Evolutionary conservation across 2,888 invertebrate species (phyloP), one percentile per base, ranked within the genome.

Genomic region (Caenorhabditis sulstoni): DNA sequence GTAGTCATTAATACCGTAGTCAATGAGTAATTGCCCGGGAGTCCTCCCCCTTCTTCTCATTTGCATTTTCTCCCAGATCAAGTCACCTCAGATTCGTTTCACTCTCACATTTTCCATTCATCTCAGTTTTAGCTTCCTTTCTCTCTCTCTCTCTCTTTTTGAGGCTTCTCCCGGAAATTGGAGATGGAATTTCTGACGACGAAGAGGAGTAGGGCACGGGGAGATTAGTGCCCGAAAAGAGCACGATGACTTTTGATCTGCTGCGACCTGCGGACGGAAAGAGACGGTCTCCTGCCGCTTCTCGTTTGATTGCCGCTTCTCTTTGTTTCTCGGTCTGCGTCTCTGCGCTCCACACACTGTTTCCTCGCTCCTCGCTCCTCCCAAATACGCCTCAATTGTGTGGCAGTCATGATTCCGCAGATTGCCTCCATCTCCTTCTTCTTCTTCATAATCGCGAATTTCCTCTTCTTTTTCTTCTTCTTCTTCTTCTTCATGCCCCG

Each of bases 361-460:
- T 16, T 49, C 66, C 14, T 44, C 20, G n/a, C 22, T 61, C 67
- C 45, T 37, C 39, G 18, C 62, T 49, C 45, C 44, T 47, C 61
- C 61, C 55, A 71, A 59, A 62, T 61, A 68, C 59, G 61, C 52
- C 59, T 37, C 61, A 61, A 70, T 68, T 70, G 50, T n/a, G 52
- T 22, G 12, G 53, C 55, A 68, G 61, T 68, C 71, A 55, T 70
- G 65, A 71, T 66, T 66, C 70, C 41, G 44, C 58, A 64, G 73
- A 73, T 73, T 73, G 73, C 73, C 71, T 78, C 65, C 68, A 68
- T 78, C 71, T 61, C 62, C 58, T 41, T 62, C 50, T 47, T 70
- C 50, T 57, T 52, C 55, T 64, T 71, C 66, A 66, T 62, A 71
- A 64, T 73, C 64, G 64, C 39, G 73, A 73, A 73, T 73, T 73